Evolutionary conservation across 2,797 vertebrate species (phyloP), one percentile per base, ranked within the genome.

Genomic region (Darevskia mixta): DNA sequence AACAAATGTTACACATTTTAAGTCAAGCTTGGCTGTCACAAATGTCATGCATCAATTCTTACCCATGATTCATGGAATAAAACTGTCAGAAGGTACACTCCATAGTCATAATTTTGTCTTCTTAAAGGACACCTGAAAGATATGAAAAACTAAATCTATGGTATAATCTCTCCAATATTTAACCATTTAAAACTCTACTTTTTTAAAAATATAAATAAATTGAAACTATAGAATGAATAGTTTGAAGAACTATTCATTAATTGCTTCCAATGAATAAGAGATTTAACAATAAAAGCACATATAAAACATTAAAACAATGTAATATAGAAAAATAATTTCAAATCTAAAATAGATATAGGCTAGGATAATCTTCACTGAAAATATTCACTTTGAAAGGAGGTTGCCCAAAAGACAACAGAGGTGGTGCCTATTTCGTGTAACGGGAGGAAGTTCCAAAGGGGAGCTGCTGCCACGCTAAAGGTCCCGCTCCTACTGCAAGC

Each of bases 1-100:
- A 83, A 73, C 17, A 7, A 45, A 79, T 17, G 29, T 49, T 35
- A 35, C 23, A 83, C 43, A 72, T 72, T 23, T 61, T 35, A 75
- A 61, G 6, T 43, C 18, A 29, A 41, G 58, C 15, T 45, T 38
- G 17, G 35, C 27, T 77, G 38, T 85, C 2, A 8, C 20, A 81
- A 75, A 18, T 4, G 13, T 75, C 38, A 66, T 45, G 55, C 38
- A 55, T 35, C 10, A 7, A 67, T 49, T 67, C 98, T 98, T 97
- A 99, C 99, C 98, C 98, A 99, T 13, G 99, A 99, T 92, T 99
- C 99, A 3, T 99, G 99, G 95, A 98, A 99, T 49, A 99, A 95
- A 89, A 99, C 98, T 3, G 99, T 99, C 20, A 99, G 98, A 72
- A 99, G 97, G 94, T 99, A 99, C 93, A 98, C 93, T 88, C 98